Percentiles rank a stretch among this genome's conserved stretches.
Conservation (phyloP, 2,113 vertebrate species). For the Picathartes gymnocephalus region DNA sequence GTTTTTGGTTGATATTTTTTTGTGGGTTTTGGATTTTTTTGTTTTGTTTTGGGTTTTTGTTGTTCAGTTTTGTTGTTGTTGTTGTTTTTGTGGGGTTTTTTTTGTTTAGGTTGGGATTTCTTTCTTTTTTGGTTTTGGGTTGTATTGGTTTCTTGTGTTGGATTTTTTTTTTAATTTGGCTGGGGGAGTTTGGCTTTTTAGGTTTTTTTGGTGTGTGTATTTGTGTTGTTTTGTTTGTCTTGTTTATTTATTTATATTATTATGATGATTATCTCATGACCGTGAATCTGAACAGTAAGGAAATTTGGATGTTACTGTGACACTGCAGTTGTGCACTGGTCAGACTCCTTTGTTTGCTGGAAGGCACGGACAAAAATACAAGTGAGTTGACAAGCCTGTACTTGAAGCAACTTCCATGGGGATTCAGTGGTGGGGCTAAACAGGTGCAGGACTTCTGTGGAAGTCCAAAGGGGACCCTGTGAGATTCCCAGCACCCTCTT, state of each 20-base stretch:
- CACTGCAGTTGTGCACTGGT: not conserved
- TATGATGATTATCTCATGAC: not conserved
- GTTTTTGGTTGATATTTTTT: not conserved
- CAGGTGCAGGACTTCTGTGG: not conserved
- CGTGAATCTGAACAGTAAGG: not conserved
- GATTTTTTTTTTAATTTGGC: not conserved
- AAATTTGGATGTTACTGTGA: not conserved
- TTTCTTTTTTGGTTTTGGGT: not conserved
- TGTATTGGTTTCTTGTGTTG: not conserved
- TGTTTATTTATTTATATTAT: not conserved
- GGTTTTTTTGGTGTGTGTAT: fast-evolving
- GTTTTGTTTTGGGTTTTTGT: not conserved
- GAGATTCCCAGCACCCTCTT: not conserved
- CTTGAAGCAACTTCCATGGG: not conserved
- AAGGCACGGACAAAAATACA: not conserved
- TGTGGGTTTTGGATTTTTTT: not conserved
- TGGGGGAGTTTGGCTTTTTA: not conserved
- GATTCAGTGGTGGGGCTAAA: not conserved
- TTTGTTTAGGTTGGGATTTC: not conserved
- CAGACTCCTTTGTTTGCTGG: not conserved
- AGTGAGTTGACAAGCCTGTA: not conserved
- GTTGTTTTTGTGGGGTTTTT: not conserved
- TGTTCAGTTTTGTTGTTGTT: too few species aligned
- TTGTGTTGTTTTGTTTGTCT: too few species aligned
- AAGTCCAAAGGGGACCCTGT: not conserved